phyloP scores from a whole-genome alignment of 2,797 vertebrate species.

The Geotrypetes seraphini region DNA sequence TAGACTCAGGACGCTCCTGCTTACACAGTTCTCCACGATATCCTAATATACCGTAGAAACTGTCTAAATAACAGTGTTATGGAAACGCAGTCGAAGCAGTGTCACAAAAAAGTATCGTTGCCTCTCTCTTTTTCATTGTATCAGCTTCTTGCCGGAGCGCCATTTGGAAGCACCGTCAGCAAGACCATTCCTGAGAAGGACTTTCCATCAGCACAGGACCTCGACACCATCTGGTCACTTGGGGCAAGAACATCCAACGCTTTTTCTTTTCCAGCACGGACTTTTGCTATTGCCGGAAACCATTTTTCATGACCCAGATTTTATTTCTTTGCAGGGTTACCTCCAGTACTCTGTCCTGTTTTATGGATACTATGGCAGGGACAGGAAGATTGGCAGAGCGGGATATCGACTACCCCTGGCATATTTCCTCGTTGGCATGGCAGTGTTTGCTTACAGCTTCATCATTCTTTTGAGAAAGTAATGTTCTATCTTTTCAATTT shows the following conservation, averaged over 20 bases:
- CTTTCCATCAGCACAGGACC: conserved; percentile 77
- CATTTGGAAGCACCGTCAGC: conserved; percentile 81
- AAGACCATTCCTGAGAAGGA: conserved; percentile 84
- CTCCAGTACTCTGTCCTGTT: conserved; percentile 94
- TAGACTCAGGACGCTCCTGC: no score
- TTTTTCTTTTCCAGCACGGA: neutral
- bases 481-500: conserved; percentile 6
- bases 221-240: conserved; percentile 97
- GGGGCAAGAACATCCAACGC: conserved; percentile 72
- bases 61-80: no score
- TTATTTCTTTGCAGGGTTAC: conserved; percentile 71
- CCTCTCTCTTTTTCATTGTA: conserved; percentile 6
- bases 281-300: no score
- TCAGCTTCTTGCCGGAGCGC: conserved; percentile 82
- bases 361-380: conserved; percentile 86
- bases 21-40: no score
- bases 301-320: neutral
- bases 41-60: no score
- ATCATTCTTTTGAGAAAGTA: conserved; percentile 92
- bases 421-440: conserved; percentile 96
- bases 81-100: no score
- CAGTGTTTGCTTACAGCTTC: conserved; percentile 95
- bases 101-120: no score
- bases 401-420: conserved; percentile 87
- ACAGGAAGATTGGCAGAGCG: conserved; percentile 80